Evolutionary conservation across 2,113 vertebrate species (phyloP).

Genomic region (Recurvirostra avosetta): DNA sequence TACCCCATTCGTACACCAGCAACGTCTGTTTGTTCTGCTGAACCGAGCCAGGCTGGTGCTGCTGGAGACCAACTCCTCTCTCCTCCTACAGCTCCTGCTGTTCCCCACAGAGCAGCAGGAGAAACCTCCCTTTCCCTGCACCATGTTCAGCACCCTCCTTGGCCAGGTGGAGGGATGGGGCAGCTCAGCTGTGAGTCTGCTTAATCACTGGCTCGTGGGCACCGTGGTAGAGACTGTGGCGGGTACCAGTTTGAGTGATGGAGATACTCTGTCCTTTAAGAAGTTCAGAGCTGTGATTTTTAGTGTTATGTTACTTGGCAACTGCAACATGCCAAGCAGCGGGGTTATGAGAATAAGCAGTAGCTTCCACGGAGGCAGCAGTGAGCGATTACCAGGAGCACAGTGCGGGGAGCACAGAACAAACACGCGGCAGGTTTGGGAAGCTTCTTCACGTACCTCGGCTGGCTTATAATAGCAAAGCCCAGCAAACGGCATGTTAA

Average conservation of each 20-base stretch:
- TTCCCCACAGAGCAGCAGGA: neutral
- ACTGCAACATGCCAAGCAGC: neutral
- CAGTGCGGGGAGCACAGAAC: rapidly evolving
- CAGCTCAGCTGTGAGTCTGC: neutral
- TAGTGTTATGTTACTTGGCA: neutral
- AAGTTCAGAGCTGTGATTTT: neutral
- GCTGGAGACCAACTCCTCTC: neutral
- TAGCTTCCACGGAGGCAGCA: neutral
- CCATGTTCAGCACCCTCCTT: neutral
- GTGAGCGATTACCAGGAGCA: neutral
- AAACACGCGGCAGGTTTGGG: neutral
- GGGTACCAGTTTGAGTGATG: rapidly evolving
- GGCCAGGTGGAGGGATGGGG: neutral
- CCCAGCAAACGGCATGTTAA: neutral
- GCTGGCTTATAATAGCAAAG: neutral
- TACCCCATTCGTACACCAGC: neutral
- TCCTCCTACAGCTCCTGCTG: neutral
- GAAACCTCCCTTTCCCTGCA: neutral
- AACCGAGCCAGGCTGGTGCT: neutral
- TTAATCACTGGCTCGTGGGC: neutral
- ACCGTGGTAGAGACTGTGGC: neutral
- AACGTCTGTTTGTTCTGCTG: neutral
- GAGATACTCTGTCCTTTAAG: neutral
- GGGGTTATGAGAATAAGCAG: neutral
- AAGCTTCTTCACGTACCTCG: neutral